A percentile compares a stretch with the other conserved stretches of the same genome.
These are phyloP conservation scores for Cynopterus brachyotis DNA, from an alignment of 2,113 vertebrate genomes.

Conservation along the genomic window DNA sequence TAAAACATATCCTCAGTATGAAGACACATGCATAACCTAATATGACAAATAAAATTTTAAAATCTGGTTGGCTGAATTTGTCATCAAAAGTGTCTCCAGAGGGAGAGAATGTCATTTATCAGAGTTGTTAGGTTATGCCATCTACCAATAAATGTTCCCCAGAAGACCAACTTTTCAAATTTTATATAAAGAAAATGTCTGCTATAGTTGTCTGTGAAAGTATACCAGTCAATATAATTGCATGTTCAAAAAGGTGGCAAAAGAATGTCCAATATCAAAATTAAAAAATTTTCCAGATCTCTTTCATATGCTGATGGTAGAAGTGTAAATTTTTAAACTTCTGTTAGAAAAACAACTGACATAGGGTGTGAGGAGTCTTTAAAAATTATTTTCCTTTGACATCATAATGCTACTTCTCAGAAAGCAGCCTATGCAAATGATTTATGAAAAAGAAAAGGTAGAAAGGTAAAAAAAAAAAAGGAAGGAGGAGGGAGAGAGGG, in stretches of 20 bases:
- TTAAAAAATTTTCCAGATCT: not conserved
- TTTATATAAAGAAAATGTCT: not conserved
- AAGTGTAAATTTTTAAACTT: not conserved
- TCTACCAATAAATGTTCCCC: not conserved
- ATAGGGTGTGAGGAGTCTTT: not conserved
- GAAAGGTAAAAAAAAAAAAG: too few species aligned
- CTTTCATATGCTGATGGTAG: not conserved
- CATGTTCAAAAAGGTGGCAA: not conserved
- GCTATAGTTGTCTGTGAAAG: not conserved
- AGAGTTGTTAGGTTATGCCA: not conserved
- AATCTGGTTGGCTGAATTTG: not conserved
- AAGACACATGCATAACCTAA: not conserved
- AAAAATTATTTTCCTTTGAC: not conserved
- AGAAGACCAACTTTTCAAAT: not conserved
- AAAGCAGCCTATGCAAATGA: not conserved
- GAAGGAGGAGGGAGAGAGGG: fast-evolving
- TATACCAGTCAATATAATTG: not conserved
- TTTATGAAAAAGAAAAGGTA: not conserved
- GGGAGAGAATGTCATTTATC: not conserved
- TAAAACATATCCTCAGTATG: not conserved
- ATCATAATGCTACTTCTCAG: not conserved
- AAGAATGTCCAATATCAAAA: not conserved
- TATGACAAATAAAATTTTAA: not conserved
- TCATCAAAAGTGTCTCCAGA: not conserved
- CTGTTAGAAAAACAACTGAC: not conserved